A percentile compares a stretch with the other conserved stretches of the same genome.
These are phyloP conservation scores for Vulpes vulpes DNA, from an alignment of 2,113 vertebrate species.

Conservation along the genomic window DNA sequence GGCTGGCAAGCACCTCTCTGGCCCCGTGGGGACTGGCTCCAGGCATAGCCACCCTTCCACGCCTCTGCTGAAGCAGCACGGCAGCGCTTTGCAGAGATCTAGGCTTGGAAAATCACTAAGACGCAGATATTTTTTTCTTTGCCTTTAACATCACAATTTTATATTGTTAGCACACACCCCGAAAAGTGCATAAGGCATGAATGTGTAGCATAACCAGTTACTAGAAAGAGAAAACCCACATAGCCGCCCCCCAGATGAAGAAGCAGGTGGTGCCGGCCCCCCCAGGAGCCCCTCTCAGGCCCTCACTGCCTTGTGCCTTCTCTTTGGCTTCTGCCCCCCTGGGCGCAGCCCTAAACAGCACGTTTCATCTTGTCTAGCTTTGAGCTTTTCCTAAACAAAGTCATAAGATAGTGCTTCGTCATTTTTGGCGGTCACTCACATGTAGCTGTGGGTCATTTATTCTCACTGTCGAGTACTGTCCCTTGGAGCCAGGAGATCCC, in stretches of 20 bases:
- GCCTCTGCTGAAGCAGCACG: not conserved
- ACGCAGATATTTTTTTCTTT: not conserved
- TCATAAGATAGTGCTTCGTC: not conserved
- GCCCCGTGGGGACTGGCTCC: not conserved
- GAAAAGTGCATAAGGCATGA: not conserved
- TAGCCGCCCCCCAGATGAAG: not conserved
- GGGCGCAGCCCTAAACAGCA: not conserved
- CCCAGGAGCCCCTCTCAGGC: fast-evolving
- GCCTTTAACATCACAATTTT: not conserved
- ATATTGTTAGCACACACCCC: too few relatives aligned
- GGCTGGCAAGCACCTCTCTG: not conserved
- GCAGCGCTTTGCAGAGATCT: not conserved
- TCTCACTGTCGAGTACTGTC: fast-evolving
- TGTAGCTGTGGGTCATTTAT: fast-evolving
- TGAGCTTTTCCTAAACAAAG: not conserved
- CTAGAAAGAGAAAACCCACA: not conserved
- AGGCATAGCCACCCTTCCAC: not conserved
- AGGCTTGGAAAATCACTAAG: not conserved
- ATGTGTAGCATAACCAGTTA: not conserved
- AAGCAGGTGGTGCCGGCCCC: not conserved
- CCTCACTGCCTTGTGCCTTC: not conserved
- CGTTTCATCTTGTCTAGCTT: not conserved
- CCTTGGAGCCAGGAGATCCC: not conserved
- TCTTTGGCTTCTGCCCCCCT: not conserved
- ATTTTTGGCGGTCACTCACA: fast-evolving